These are phyloP conservation scores for Callinectes sapidus DNA, from an alignment of 2,888 invertebrate species.

Conservation along the genomic window DNA sequence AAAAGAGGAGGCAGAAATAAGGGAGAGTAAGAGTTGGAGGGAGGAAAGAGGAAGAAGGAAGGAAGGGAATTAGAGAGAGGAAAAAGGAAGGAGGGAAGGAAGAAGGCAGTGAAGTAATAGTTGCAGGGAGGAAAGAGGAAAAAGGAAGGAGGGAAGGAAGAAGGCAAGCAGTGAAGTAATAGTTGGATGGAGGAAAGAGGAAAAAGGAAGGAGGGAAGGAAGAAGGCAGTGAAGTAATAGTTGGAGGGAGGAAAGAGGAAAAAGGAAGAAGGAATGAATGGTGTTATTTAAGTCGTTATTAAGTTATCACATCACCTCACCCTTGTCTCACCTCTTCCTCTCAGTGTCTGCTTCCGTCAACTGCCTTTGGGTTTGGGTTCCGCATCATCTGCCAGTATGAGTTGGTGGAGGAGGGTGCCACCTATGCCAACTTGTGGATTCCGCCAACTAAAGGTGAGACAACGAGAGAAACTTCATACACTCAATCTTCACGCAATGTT, in stretches of 20 bases:
- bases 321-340: neutral
- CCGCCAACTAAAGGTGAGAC: constrained; percentile 52
- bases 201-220: neutral
- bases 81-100: neutral
- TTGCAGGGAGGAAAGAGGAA: neutral
- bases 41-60: neutral
- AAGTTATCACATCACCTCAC: neutral
- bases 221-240: neutral
- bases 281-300: neutral
- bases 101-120: neutral
- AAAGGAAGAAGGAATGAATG: too few relatives aligned
- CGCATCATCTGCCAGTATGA: constrained; percentile 67
- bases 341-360: constrained; percentile 57
- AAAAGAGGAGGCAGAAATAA: neutral
- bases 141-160: neutral
- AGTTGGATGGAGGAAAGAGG: neutral
- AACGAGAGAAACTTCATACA: neutral
- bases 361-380: constrained; percentile 66
- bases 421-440: constrained; percentile 53
- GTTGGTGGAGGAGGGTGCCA: neutral
- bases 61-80: neutral
- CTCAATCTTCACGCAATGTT: too few relatives aligned
- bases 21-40: neutral
- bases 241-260: neutral
- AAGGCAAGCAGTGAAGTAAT: too few relatives aligned